phyloP scores from a whole-genome alignment of 2,797 vertebrate species.

The Allobates femoralis region DNA sequence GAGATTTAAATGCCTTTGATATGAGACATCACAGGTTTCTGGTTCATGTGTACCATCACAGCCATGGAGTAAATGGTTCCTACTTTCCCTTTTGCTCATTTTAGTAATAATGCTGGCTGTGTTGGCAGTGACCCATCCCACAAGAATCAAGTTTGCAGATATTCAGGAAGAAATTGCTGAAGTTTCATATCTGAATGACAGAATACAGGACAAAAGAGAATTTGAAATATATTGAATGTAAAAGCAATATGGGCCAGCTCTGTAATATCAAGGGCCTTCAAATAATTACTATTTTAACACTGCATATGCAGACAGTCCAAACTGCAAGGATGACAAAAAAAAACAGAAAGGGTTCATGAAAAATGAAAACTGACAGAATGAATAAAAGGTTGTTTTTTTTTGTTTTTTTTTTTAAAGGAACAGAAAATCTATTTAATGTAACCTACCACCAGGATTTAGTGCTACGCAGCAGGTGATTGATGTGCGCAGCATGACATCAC shows the following conservation, averaged over 20 bases:
- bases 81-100: constrained; percentile 40
- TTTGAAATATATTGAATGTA: background rate
- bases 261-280: background rate
- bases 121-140: constrained; percentile 6
- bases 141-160: constrained; percentile 9
- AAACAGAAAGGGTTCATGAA: background rate
- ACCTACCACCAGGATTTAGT: too few relatives aligned
- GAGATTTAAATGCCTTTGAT: constrained; percentile 58
- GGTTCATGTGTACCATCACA: constrained; percentile 27
- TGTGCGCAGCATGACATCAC: too few relatives aligned
- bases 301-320: background rate
- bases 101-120: constrained; percentile 41
- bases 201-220: constrained; percentile 24
- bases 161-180: constrained; percentile 7
- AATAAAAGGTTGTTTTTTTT: too few relatives aligned
- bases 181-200: constrained; percentile 7
- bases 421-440: background rate
- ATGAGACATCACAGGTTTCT: constrained; percentile 46
- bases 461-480: too few relatives aligned
- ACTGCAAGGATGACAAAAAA: background rate
- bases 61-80: constrained; percentile 30
- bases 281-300: background rate
- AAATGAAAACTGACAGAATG: background rate
- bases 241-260: background rate
- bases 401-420: background rate